Conservation (phyloP, 2,113 vertebrate species). For the Trogon melanurus region DNA sequence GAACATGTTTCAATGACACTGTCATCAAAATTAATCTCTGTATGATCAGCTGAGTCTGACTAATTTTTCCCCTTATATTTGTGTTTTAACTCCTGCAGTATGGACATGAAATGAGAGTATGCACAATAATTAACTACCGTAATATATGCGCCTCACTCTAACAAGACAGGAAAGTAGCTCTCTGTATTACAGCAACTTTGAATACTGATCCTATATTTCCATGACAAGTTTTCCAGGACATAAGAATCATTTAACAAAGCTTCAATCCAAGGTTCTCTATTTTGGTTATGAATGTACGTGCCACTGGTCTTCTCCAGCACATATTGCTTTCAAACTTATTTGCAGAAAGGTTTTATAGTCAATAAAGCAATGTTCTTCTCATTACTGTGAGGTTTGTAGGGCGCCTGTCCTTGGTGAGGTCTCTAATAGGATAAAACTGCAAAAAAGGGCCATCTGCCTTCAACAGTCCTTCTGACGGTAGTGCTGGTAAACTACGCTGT, state of each 20-base stretch:
- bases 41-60: neutral
- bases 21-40: slow-evolving; percentile 47
- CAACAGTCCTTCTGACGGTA: slow-evolving; percentile 23
- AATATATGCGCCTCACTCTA: neutral
- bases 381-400: slow-evolving; percentile 19
- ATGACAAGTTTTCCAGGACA: neutral
- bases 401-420: slow-evolving; percentile 29
- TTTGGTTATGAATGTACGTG: neutral
- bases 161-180: neutral
- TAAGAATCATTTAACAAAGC: neutral
- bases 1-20: neutral
- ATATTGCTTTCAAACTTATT: slow-evolving; percentile 12
- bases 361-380: slow-evolving; percentile 34
- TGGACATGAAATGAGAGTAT: neutral
- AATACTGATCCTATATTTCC: neutral
- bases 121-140: neutral
- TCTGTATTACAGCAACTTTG: neutral
- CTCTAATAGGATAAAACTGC: slow-evolving; percentile 33
- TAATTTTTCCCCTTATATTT: neutral
- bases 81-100: neutral
- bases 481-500: slow-evolving; percentile 52
- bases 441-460: slow-evolving; percentile 71
- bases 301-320: neutral
- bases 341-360: slow-evolving; percentile 32
- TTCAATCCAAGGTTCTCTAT: neutral